Evolutionary conservation across 2,113 vertebrate species (phyloP).

Genomic region (Pelvicachromis taeniatus): DNA sequence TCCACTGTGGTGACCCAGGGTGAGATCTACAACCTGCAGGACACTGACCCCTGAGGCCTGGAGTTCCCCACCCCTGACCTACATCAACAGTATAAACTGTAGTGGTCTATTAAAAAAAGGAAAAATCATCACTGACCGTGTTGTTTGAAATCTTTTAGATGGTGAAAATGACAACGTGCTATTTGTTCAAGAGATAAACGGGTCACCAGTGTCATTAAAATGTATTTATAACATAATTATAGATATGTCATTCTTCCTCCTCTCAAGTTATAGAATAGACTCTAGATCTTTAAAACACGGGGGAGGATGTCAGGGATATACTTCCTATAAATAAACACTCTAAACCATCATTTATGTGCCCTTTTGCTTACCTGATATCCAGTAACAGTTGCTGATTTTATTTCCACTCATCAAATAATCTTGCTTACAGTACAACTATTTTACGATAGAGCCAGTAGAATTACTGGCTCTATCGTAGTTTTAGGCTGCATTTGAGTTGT

Average conservation of each 20-base stretch:
- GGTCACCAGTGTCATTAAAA: not conserved
- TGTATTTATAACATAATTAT: not conserved
- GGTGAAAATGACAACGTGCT: not conserved
- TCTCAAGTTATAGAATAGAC: not conserved
- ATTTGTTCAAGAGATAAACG: not conserved
- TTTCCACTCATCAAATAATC: fast-evolving
- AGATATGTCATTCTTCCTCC: not conserved
- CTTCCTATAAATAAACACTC: not conserved
- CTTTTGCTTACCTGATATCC: not conserved
- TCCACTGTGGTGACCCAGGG: no score
- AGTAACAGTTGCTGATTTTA: not conserved
- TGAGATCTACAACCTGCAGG: no score
- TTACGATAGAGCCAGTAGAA: no score
- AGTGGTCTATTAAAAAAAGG: not conserved
- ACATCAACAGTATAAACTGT: fast-evolving
- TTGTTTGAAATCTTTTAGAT: not conserved
- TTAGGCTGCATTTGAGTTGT: not conserved
- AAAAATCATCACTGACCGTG: not conserved
- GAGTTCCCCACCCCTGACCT: not conserved
- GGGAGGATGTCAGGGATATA: not conserved
- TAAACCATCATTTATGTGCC: not conserved
- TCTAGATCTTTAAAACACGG: fast-evolving
- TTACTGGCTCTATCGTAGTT: not conserved
- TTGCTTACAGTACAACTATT: not conserved
- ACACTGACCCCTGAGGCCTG: no score